Base-by-base conservation (phyloP, 2,113 vertebrate genomes). In the Aix galericulata region DNA sequence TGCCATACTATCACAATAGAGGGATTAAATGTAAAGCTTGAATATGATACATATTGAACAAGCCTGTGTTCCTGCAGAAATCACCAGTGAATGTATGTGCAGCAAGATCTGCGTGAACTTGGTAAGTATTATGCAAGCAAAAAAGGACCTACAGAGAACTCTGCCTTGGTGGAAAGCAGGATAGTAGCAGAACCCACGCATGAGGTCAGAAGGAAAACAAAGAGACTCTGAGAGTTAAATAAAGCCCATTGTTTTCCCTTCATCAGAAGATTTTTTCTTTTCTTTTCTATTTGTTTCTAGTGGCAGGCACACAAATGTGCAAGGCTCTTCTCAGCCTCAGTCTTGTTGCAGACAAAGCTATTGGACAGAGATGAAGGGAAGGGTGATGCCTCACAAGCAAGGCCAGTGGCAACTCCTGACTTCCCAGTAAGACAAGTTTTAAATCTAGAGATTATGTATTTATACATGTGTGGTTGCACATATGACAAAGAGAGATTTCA, bases 221-320 rank as follows among this genome's bases (percentile, higher is more conserved):
- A 95, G 80, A 90, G 67, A 20, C 26, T 92, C 25, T 62, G 21
- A 36, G 77, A 88, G 32, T 18, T 86, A 53, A 91, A 85, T 76
- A 66, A 91, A 89, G 31, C 18, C 40, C 58, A 93, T 89, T 96
- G 90, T 94, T 90, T 95, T 95, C 44, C 50, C 73, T 88, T 62
- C 36, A 86, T 38, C 12, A 72, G 5, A 42, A 40, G 27, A 2
- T 21, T 46, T 81, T 88, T 58, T 77, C 40, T 92, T 82, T 81
- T 46, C 44, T 89, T 94, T 87, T 83, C 11, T 82, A 13, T 93
- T 96, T 88, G 26, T 90, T 96, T 88, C 73, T 88, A 86, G 44
- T 78, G 82, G 53, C 80, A 91, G 38, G 38, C 38, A 67, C 44
- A 90, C 21, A 78, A 88, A 95, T 90, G 56, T 74, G 22, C 2